A percentile compares a stretch with the other conserved stretches of the same genome.
Conservation (phyloP, 2,888 invertebrate species). For the Molanna angustata region DNA sequence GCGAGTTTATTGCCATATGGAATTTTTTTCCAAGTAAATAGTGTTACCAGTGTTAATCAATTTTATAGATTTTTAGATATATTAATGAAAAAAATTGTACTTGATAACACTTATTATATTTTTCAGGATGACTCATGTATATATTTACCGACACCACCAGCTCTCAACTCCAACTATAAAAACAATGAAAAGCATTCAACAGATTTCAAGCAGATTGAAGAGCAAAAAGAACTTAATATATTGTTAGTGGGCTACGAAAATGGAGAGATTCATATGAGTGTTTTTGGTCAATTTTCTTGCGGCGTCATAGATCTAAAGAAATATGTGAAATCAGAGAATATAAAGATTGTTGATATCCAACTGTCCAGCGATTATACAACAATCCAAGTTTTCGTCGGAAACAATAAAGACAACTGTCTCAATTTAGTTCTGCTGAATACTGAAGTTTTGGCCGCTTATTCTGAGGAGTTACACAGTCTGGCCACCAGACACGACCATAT, state of each 20-base stretch:
- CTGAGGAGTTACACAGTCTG: conserved; percentile 67
- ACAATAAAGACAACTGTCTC: conserved; percentile 50
- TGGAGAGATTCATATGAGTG: conserved; percentile 70
- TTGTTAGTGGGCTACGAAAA: conserved; percentile 75
- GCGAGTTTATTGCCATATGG: no score
- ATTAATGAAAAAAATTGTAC: no score
- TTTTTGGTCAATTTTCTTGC: conserved; percentile 83
- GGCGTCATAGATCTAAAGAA: conserved; percentile 63
- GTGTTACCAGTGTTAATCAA: no score
- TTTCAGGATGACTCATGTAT: conserved; percentile 51
- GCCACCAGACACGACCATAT: conserved; percentile 75
- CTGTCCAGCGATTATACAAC: conserved; percentile 69
- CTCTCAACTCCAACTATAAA: conserved; percentile 54
- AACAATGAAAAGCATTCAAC: conserved; percentile 51
- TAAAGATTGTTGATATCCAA: conserved; percentile 62
- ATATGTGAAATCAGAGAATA: conserved; percentile 55
- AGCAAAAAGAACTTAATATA: conserved; percentile 66
- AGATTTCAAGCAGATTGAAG: conserved; percentile 59
- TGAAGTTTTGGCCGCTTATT: conserved; percentile 61
- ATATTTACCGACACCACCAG: conserved; percentile 57
- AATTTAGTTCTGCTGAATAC: conserved; percentile 55
- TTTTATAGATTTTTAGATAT: no score
- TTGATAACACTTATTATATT: not conserved
- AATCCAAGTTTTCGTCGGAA: conserved; percentile 62
- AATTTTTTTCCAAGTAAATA: no score